Evolutionary conservation across 2,113 vertebrate species (phyloP).

Genomic region (Nycticorax nycticorax): DNA sequence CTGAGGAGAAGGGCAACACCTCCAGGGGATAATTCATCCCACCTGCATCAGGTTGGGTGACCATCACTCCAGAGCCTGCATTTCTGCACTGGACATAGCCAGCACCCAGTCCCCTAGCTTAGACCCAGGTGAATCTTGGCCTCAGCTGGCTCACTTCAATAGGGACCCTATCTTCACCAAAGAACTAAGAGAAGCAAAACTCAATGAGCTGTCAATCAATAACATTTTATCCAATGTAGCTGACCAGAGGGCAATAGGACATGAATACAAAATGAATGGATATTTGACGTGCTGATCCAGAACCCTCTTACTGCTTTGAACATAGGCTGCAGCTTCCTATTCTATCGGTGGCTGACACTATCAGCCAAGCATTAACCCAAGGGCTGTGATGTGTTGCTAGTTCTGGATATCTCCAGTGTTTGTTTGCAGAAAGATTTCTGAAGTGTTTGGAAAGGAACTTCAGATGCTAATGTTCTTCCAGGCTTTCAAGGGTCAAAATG

Average conservation of each 20-base stretch:
- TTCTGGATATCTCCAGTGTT: background rate
- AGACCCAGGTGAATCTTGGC: background rate
- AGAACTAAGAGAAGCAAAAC: background rate
- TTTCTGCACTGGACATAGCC: background rate
- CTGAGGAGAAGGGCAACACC: background rate
- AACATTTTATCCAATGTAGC: background rate
- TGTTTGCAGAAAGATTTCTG: background rate
- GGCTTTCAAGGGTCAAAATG: slow-evolving; percentile 24
- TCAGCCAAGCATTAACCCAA: background rate
- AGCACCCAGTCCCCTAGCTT: background rate
- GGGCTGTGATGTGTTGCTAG: background rate
- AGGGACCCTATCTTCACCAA: background rate
- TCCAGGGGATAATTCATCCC: background rate
- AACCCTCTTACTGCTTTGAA: background rate
- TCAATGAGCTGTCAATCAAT: background rate
- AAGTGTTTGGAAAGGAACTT: background rate
- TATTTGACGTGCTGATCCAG: background rate
- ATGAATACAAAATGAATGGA: background rate
- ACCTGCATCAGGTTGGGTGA: background rate
- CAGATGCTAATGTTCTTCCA: background rate
- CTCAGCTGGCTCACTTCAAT: background rate
- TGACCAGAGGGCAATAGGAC: background rate
- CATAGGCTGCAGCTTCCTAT: background rate
- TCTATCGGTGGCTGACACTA: background rate
- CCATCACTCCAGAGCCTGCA: background rate